Percentiles rank a stretch among this genome's conserved stretches.
Conservation (phyloP, 1,140 invertebrate species). For the Batillaria attramentaria region DNA sequence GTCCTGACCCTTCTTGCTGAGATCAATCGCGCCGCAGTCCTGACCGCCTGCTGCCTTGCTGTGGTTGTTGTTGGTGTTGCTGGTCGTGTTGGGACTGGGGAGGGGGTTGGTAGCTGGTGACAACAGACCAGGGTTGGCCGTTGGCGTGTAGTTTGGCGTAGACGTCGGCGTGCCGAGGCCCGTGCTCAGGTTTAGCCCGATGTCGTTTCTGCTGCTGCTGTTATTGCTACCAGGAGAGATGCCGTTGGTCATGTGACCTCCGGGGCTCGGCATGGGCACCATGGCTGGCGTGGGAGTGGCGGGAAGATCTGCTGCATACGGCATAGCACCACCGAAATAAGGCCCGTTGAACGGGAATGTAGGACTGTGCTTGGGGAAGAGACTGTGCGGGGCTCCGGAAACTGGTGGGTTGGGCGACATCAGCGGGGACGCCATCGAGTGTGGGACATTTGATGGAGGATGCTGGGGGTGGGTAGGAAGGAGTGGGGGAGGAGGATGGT, state of each 20-base stretch:
- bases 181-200: not conserved
- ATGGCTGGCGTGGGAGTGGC: constrained; percentile 25
- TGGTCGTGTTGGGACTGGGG: constrained; percentile 38
- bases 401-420: constrained; percentile 31
- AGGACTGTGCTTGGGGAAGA: constrained; percentile 41
- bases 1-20: constrained; percentile 43
- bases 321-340: not conserved
- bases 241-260: not conserved
- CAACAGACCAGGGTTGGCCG: constrained; percentile 33
- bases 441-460: constrained; percentile 26
- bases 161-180: not conserved
- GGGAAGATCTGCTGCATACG: constrained; percentile 5
- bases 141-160: not conserved
- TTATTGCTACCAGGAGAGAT: constrained; percentile 7
- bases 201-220: constrained; percentile 16
- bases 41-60: constrained; percentile 34
- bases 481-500: constrained; percentile 20
- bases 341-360: constrained; percentile 20
- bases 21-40: constrained; percentile 59
- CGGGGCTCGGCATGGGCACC: constrained; percentile 28
- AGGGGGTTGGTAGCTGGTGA: constrained; percentile 20
- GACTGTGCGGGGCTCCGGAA: constrained; percentile 26
- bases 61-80: constrained; percentile 44
- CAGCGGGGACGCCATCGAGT: constrained; percentile 32
- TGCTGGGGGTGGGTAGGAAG: constrained; percentile 31